Percentiles rank a stretch among this genome's conserved stretches.
Evolutionary conservation across 2,113 vertebrate species (phyloP).

Genomic region (Forbesichthys agassizii): DNA sequence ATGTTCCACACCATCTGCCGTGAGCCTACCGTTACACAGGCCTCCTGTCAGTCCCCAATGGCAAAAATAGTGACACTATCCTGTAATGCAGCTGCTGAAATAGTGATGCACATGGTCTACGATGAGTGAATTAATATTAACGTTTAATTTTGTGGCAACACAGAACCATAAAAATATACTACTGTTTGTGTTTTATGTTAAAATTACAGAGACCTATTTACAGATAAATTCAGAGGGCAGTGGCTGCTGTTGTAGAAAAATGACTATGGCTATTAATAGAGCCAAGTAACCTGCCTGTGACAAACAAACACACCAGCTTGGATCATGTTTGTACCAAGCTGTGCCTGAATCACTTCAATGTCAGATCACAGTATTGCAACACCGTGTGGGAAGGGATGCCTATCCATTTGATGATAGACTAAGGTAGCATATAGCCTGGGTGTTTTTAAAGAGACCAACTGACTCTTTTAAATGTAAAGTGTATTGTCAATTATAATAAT

Average conservation of each 20-base stretch:
- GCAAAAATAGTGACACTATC: constrained; percentile 9
- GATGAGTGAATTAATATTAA: neutral
- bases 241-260: constrained; percentile 20
- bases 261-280: constrained; percentile 62
- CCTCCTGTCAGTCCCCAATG: constrained; percentile 7
- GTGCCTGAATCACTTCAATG: constrained; percentile 49
- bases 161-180: constrained; percentile 9
- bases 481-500: too few species aligned
- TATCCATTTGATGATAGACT: constrained; percentile 1
- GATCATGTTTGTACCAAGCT: constrained; percentile 44
- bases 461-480: too few species aligned
- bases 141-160: constrained; percentile 3
- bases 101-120: neutral
- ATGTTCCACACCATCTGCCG: constrained; percentile 40
- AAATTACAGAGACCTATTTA: constrained; percentile 4
- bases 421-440: too few species aligned
- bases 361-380: constrained; percentile 45
- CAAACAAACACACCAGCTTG: constrained; percentile 1
- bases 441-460: too few species aligned
- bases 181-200: neutral
- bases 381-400: constrained; percentile 27
- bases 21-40: constrained; percentile 15
- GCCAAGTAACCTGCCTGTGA: constrained; percentile 44
- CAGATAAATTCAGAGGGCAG: constrained; percentile 19
- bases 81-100: constrained; percentile 25